phyloP scores from a whole-genome alignment of 2,797 vertebrate genomes.

The Rhinichthys osculus region DNA sequence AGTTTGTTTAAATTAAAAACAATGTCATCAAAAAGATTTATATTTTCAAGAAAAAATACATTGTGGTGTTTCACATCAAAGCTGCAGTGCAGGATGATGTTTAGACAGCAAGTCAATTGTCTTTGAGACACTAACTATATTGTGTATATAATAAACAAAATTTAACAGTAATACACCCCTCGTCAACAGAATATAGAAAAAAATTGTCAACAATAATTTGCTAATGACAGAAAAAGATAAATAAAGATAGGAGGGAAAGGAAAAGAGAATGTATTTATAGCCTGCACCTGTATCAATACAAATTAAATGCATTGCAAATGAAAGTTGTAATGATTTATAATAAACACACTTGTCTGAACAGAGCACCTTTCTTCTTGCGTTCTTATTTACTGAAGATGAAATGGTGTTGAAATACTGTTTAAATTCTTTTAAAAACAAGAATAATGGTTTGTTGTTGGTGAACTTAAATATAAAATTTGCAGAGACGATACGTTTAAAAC shows the following conservation, averaged over 20 bases:
- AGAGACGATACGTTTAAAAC: not conserved
- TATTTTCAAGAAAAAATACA: not conserved
- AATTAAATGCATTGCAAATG: not conserved
- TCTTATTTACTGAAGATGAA: not conserved
- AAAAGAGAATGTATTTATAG: not conserved
- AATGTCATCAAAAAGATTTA: not conserved
- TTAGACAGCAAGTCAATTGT: not conserved
- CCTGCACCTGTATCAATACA: not conserved
- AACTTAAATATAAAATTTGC: not conserved
- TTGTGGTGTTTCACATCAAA: not conserved
- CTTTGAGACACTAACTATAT: not conserved
- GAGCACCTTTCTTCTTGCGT: not conserved
- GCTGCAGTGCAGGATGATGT: not conserved
- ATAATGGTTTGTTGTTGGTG: not conserved
- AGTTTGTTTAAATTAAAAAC: not conserved
- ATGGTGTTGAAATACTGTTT: not conserved
- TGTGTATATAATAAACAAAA: not conserved
- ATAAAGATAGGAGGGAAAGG: not conserved
- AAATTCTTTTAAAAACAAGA: not conserved
- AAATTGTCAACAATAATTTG: not conserved
- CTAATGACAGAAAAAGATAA: not conserved
- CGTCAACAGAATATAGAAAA: not conserved
- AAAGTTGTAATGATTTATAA: not conserved
- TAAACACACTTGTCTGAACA: too few relatives aligned
- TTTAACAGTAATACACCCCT: not conserved